Evolutionary conservation across 2,113 vertebrate species (phyloP).

Genomic region (Apteryx mantelli): DNA sequence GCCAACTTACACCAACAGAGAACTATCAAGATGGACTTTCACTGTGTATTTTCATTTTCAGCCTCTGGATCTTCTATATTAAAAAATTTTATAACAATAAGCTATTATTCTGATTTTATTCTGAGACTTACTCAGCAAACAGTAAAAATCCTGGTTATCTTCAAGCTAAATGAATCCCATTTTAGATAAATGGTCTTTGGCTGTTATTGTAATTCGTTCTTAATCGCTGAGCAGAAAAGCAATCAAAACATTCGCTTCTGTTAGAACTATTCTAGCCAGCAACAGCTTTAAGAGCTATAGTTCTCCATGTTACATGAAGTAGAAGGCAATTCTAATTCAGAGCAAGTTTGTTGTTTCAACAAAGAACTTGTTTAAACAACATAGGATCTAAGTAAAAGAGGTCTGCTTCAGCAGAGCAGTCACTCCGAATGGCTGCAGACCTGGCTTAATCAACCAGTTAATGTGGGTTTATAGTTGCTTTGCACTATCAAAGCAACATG

Average conservation of each 20-base stretch:
- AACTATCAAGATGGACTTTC: background rate
- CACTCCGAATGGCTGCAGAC: background rate
- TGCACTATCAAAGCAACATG: background rate
- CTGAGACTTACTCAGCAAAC: slow-evolving; percentile 50
- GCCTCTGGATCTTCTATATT: slow-evolving; percentile 49
- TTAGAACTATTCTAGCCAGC: slow-evolving; percentile 59
- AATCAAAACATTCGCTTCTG: slow-evolving; percentile 69
- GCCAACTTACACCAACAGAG: background rate
- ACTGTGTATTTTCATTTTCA: slow-evolving; percentile 49
- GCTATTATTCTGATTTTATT: slow-evolving; percentile 48
- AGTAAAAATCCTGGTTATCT: slow-evolving; percentile 61
- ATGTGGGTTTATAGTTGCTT: background rate
- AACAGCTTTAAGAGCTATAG: slow-evolving; percentile 57
- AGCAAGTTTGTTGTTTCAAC: slow-evolving; percentile 27
- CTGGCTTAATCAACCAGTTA: background rate
- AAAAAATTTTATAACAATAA: background rate
- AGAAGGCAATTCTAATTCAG: background rate
- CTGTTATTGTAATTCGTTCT: slow-evolving; percentile 55
- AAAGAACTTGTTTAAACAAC: background rate
- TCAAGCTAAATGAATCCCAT: slow-evolving; percentile 61
- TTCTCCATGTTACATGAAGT: slow-evolving; percentile 47
- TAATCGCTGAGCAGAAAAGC: slow-evolving; percentile 58
- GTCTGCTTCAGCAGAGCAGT: background rate
- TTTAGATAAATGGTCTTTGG: slow-evolving; percentile 70
- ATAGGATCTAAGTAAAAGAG: background rate